Conservation (phyloP, 2,113 vertebrate species). For the Piaya cayana region DNA sequence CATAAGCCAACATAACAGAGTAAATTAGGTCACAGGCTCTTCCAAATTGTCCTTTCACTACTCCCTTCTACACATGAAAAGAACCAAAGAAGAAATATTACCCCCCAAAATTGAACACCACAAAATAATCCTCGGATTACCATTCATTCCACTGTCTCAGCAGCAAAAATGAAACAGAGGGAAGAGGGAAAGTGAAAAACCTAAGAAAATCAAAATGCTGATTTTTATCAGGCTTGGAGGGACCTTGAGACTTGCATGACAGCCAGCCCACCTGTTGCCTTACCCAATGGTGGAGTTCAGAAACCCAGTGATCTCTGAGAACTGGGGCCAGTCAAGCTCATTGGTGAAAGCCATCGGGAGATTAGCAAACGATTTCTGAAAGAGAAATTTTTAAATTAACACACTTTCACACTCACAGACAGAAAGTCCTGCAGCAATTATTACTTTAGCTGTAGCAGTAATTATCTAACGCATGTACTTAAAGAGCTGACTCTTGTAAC, state of each 20-base stretch:
- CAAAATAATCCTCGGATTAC: background rate
- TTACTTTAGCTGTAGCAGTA: background rate
- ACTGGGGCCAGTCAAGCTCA: slow-evolving; percentile 81
- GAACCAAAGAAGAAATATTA: background rate
- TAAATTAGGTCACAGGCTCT: background rate
- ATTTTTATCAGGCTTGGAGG: background rate
- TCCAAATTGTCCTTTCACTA: background rate
- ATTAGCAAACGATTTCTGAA: slow-evolving; percentile 74
- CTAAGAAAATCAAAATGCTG: background rate
- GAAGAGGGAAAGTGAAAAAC: background rate
- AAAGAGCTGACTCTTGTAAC: background rate
- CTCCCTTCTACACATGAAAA: background rate
- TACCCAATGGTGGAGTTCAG: slow-evolving; percentile 74
- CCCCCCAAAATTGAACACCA: background rate
- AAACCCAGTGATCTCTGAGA: slow-evolving; percentile 78
- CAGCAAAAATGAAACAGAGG: background rate
- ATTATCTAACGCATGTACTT: background rate
- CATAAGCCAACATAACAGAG: background rate
- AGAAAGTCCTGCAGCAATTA: background rate
- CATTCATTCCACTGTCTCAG: background rate
- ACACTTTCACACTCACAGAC: background rate
- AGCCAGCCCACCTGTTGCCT: background rate
- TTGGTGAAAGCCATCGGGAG: slow-evolving; percentile 70
- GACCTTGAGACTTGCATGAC: background rate
- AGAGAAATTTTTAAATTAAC: slow-evolving; percentile 15